Conservation (phyloP, 2,888 invertebrate species). For the Matsumyia berberina region DNA sequence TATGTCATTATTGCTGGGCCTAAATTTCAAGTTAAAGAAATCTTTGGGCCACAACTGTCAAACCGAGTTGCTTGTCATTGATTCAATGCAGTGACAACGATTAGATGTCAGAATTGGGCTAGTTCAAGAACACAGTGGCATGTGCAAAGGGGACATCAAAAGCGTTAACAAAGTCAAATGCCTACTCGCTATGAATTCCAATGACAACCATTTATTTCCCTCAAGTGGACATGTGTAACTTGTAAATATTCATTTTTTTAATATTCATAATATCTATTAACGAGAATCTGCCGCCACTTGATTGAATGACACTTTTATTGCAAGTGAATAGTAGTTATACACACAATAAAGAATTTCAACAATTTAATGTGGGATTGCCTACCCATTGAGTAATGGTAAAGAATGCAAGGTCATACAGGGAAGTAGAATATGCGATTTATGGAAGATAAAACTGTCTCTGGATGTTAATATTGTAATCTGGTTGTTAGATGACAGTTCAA, state of each 20-base stretch:
- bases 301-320: constrained; percentile 70
- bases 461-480: constrained; percentile 51
- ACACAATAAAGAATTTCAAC: constrained; percentile 63
- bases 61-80: too few relatives aligned
- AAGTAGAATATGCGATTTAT: constrained; percentile 58
- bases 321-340: constrained; percentile 52
- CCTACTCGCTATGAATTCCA: background rate
- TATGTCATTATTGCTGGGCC: too few relatives aligned
- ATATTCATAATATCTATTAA: constrained; percentile 53
- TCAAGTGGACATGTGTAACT: background rate
- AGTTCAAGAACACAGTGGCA: too few relatives aligned
- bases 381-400: constrained; percentile 54
- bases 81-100: too few relatives aligned
- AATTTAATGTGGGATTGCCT: constrained; percentile 72
- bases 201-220: background rate
- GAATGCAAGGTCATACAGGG: constrained; percentile 65
- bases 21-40: too few relatives aligned
- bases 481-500: too few relatives aligned
- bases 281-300: constrained; percentile 57
- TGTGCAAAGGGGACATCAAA: background rate
- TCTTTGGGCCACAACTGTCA: too few relatives aligned
- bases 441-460: constrained; percentile 45
- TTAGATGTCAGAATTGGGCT: too few relatives aligned
- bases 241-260: constrained; percentile 52
- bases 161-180: background rate